Evolutionary conservation across 2,888 invertebrate genomes (phyloP), one percentile per base, ranked within the genome.

Genomic region (Machimus atricapillus): DNA sequence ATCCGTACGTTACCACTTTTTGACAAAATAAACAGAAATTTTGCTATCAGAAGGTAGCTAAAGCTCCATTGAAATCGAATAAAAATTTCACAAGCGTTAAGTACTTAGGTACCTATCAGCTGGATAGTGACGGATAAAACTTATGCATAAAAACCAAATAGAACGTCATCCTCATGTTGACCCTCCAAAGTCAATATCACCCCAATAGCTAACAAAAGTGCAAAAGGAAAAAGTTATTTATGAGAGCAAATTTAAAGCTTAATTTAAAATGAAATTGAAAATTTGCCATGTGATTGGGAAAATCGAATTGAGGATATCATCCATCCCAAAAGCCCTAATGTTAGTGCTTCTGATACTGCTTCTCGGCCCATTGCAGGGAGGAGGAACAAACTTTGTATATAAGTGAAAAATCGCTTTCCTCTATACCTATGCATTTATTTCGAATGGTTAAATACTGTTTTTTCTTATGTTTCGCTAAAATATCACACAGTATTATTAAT

Each of bases 241-340:
- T 85, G 74, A 74, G 46, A 74, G 34, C 43, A 74, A 85, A 85
- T 85, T 46, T 74, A 85, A 85, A 85, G 52, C 85, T 46, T 46
- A 74, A 85, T 85, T 85, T 85, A 85, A 85, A 85, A 85, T 85
- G 85, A 85, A 85, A 85, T 85, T 73, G 85, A 85, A 73, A 85
- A 85, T 31, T 85, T 74, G 74, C 46, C 27, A 73, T 85, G 43
- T 85, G 85, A 85, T 85, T 85, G 85, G 74, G 31, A 74, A 85
- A 85, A 85, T n/a, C 52, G 74, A 74, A 85, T 85, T 58, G 43
- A 27, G 27, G 8, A 7, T 52, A 16, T 16, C 7, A 7, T 7
- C 52, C 7, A 7, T 7, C 52, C 52, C 52, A 16, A 52, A n/a
- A 16, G 4, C 52, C 43, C 14, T 46, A 5, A n/a, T 52, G 16